phyloP scores from a whole-genome alignment of 2,888 invertebrate genomes.

The Platycnemis pennipes region DNA sequence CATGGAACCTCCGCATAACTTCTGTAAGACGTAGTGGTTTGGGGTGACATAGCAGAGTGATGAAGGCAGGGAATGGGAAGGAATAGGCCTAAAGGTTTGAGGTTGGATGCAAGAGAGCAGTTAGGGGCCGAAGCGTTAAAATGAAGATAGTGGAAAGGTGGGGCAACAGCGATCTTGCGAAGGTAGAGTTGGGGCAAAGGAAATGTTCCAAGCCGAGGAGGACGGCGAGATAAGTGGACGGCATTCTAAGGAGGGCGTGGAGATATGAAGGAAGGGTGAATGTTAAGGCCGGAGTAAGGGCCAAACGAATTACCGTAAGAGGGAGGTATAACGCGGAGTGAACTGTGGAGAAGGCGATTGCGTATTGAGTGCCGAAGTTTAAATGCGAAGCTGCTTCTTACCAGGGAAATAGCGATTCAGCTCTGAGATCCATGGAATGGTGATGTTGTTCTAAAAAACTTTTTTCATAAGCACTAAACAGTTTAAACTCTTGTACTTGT shows the following conservation, averaged over 20 bases:
- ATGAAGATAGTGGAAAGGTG: neutral
- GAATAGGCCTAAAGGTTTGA: neutral
- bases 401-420: neutral
- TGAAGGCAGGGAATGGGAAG: neutral
- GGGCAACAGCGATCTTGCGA: neutral
- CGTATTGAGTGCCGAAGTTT: constrained; percentile 31
- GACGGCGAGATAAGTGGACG: neutral
- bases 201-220: neutral
- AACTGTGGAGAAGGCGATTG: neutral
- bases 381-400: neutral
- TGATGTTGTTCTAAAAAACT: neutral
- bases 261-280: neutral
- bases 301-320: constrained; percentile 16
- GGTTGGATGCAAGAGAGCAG: neutral
- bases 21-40: neutral
- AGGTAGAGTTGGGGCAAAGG: neutral
- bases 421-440: neutral
- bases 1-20: neutral
- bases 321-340: neutral
- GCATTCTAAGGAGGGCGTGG: neutral
- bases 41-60: neutral
- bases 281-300: constrained; percentile 14
- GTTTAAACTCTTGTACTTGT: neutral
- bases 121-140: constrained; percentile 2
- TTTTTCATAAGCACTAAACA: neutral